Percentiles rank a stretch among this genome's conserved stretches.
Evolutionary conservation across 2,888 invertebrate species (phyloP).

Genomic region (Phortica okadai): DNA sequence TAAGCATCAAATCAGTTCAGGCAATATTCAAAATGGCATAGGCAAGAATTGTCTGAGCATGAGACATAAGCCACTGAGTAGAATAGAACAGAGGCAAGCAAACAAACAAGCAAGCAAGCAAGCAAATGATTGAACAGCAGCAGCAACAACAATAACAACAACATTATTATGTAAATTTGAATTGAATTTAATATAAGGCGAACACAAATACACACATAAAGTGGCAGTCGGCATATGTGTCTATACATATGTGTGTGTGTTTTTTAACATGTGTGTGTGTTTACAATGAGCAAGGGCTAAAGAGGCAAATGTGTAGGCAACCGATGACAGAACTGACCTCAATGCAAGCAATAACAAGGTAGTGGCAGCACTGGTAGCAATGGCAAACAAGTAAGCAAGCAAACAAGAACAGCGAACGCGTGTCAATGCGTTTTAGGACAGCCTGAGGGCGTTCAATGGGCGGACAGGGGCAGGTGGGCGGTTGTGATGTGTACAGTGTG

Average conservation of each 20-base stretch:
- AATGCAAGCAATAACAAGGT: constrained; percentile 21
- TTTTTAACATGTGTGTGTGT: constrained; percentile 2
- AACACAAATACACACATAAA: constrained; percentile 21
- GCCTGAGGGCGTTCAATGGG: not conserved
- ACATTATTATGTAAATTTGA: constrained; percentile 37
- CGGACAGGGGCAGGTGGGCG: not conserved
- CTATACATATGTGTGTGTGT: not conserved
- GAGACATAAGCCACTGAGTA: not conserved
- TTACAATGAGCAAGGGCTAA: not conserved
- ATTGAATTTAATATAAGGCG: constrained; percentile 34
- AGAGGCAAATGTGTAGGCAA: not conserved
- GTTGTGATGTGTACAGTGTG: constrained; percentile 34
- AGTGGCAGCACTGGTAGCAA: not conserved
- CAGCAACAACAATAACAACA: constrained; percentile 23
- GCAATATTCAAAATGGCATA: not conserved
- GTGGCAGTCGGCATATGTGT: not conserved
- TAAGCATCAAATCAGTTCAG: not conserved
- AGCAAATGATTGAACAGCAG: constrained; percentile 8
- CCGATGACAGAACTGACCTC: constrained; percentile 16
- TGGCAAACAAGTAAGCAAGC: not conserved
- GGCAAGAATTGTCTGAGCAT: not conserved
- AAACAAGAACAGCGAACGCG: constrained; percentile 22
- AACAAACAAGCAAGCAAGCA: not conserved
- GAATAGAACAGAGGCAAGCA: not conserved
- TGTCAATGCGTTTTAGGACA: constrained; percentile 28